Evolutionary conservation across 2,797 vertebrate genomes (phyloP), one percentile per base, ranked within the genome.

Genomic region (Champsocephalus gunnari): DNA sequence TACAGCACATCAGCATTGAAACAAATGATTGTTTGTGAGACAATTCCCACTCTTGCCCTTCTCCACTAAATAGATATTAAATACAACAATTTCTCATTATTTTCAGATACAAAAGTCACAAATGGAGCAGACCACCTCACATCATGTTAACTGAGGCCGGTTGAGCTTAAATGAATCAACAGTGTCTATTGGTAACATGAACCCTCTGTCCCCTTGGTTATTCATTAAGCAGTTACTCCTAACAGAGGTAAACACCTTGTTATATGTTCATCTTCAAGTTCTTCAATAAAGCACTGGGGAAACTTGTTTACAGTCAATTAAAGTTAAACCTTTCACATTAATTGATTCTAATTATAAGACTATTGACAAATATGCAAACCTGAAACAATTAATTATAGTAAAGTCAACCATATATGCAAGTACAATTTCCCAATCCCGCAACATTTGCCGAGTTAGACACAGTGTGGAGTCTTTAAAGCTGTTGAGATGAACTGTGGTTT

Each of bases 121-220:
- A 47, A 48, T 71, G 67, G 62, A 66, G 54, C n/a, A 68, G 55
- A 47, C 24, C 47, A 57, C 44, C 63, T 82, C 56, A 9, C 66
- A 66, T 77, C 61, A 62, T 50, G 10, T 32, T 34, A 60, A 77
- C 82, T 56, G 32, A 68, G 53, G 55, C 49, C 17, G 70, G 55
- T 56, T 59, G 13, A 72, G 56, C 50, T 43, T 66, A 65, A 76
- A 85, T 74, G 73, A 69, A 81, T 82, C 61, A 88, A 72, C 57
- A 55, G 5, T 67, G 28, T 72, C 21, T 62, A 63, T 72, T 69
- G 64, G 58, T 43, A 75, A 74, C n/a, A 73, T 82, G 77, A 82
- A 66, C 63, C 62, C 43, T 74, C 41, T 12, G 0, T 21, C 59
- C 71, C 76, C 73, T 68, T 75, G 59, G 32, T 65, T 65, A 57